Evolutionary conservation across 1,140 invertebrate species (phyloP).

Genomic region (Mercenaria mercenaria): DNA sequence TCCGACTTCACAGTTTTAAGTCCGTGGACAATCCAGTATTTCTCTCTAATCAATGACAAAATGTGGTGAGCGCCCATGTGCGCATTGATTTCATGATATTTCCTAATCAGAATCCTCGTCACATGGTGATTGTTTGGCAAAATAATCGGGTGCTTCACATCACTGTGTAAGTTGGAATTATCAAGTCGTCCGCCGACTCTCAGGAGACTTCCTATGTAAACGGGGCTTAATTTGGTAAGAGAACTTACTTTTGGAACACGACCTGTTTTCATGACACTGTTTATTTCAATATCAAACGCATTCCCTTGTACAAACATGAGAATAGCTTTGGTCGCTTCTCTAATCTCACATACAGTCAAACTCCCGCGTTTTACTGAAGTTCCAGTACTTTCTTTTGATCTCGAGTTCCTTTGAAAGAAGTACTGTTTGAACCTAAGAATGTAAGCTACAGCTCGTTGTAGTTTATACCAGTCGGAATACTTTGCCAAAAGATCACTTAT

Average conservation of each 20-base stretch:
- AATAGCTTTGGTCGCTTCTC: background rate
- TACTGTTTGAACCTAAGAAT: conserved; percentile 27
- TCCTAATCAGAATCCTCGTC: background rate
- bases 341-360: background rate
- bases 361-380: background rate
- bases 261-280: background rate
- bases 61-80: conserved; percentile 35
- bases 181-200: conserved; percentile 63
- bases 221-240: conserved; percentile 19
- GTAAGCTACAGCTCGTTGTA: background rate
- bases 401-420: background rate
- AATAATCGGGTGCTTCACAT: conserved; percentile 49
- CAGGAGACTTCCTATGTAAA: conserved; percentile 53
- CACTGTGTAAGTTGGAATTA: conserved; percentile 39
- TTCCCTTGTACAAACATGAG: background rate
- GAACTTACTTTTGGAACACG: conserved; percentile 8
- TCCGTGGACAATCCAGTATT: conserved; percentile 52
- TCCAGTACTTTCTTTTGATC: background rate
- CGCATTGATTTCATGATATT: background rate
- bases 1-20: background rate
- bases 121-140: conserved; percentile 49
- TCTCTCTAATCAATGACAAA: background rate
- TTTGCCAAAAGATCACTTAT: conserved; percentile 8
- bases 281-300: background rate
- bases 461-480: conserved; percentile 24